phyloP scores from a whole-genome alignment of 2,113 vertebrate genomes.

The Rhinolophus ferrumequinum region DNA sequence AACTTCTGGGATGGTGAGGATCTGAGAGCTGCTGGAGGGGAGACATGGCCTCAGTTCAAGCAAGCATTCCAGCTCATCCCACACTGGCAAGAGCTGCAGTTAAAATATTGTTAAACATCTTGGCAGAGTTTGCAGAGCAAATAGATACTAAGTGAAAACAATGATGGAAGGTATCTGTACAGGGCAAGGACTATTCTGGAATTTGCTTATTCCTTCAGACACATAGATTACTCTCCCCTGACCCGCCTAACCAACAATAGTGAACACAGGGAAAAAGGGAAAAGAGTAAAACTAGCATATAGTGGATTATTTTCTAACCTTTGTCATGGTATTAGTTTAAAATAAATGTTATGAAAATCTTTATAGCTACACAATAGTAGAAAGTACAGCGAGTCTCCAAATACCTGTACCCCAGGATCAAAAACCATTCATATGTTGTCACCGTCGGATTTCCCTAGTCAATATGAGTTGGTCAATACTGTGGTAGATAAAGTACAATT shows the following conservation, averaged over 20 bases:
- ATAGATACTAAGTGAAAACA: background rate
- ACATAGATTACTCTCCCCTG: background rate
- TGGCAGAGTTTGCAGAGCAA: background rate
- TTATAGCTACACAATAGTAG: background rate
- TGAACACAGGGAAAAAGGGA: background rate
- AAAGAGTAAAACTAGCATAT: background rate
- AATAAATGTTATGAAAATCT: background rate
- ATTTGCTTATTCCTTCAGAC: background rate
- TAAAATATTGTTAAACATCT: background rate
- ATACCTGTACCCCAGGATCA: background rate
- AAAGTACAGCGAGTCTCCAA: background rate
- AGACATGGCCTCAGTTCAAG: background rate
- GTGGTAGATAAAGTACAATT: background rate
- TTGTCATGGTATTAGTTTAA: background rate
- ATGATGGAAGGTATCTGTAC: background rate
- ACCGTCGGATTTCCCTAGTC: background rate
- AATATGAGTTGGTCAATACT: background rate
- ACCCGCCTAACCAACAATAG: background rate
- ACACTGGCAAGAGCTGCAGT: background rate
- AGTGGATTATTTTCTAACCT: background rate
- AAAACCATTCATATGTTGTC: background rate
- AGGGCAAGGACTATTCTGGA: background rate
- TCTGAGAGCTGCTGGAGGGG: background rate
- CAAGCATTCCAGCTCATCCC: background rate
- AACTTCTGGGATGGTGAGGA: background rate